phyloP scores from a whole-genome alignment of 2,888 invertebrate genomes.

The Balanococcus diminutus region DNA sequence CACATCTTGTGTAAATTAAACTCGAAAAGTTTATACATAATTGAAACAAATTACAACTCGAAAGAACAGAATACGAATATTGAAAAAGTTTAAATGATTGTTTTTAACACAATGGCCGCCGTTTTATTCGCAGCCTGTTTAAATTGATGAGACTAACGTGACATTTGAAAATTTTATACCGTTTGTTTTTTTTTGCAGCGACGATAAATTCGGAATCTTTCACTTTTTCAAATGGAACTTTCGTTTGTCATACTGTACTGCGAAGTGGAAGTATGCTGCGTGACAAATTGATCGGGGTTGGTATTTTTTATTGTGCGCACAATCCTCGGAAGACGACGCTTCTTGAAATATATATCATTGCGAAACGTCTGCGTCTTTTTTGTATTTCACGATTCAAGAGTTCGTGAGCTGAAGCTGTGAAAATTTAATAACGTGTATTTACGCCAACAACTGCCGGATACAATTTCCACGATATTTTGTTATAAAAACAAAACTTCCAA shows the following conservation, averaged over 20 bases:
- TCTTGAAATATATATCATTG: constrained; percentile 34
- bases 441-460: background rate
- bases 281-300: constrained; percentile 32
- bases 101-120: background rate
- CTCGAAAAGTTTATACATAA: background rate
- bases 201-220: constrained; percentile 7
- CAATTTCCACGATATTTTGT: background rate
- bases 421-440: constrained; percentile 11
- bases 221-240: background rate
- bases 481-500: background rate
- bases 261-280: constrained; percentile 32
- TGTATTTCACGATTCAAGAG: constrained; percentile 1
- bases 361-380: background rate
- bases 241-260: constrained; percentile 22
- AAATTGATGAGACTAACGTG: background rate
- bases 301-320: constrained; percentile 34
- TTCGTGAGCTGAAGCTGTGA: background rate
- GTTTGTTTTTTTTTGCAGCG: background rate
- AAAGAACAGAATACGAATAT: background rate
- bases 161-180: background rate
- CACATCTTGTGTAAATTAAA: background rate
- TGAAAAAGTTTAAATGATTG: background rate
- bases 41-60: background rate
- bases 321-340: constrained; percentile 2
- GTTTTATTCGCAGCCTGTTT: background rate